A percentile compares a stretch with the other conserved stretches of the same genome.
These are phyloP conservation scores for Eupithecia centaureata DNA, from an alignment of 2,888 invertebrate genomes.

Conservation along the genomic window DNA sequence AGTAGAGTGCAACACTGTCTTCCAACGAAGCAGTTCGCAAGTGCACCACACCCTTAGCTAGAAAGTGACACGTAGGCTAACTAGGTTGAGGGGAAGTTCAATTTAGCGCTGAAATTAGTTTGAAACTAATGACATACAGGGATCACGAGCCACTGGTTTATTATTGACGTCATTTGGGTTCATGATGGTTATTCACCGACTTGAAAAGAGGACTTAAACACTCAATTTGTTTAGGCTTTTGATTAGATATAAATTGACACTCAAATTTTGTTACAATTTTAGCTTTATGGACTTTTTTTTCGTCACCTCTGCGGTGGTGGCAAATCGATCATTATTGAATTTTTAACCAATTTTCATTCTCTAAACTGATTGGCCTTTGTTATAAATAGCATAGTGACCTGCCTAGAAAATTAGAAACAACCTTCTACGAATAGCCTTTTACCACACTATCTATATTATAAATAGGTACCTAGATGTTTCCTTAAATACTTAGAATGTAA, in stretches of 20 bases:
- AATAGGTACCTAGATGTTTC: not conserved
- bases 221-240: no score
- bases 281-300: no score
- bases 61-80: slow-evolving; percentile 53
- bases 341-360: not conserved
- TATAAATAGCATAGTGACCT: not conserved
- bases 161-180: slow-evolving; percentile 19
- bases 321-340: no score
- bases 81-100: slow-evolving; percentile 64
- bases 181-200: no score
- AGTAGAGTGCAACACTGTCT: not conserved
- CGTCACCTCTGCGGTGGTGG: no score
- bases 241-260: no score
- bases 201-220: no score
- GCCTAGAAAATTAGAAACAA: not conserved
- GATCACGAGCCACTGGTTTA: slow-evolving; percentile 18
- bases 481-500: not conserved
- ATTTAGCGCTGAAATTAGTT: slow-evolving; percentile 62
- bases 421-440: not conserved
- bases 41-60: slow-evolving; percentile 36
- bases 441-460: not conserved
- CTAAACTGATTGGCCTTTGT: not conserved
- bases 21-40: slow-evolving; percentile 2
- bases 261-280: no score
- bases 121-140: slow-evolving; percentile 49